phyloP scores from a whole-genome alignment of 2,888 invertebrate species.

The Germaria angustata region DNA sequence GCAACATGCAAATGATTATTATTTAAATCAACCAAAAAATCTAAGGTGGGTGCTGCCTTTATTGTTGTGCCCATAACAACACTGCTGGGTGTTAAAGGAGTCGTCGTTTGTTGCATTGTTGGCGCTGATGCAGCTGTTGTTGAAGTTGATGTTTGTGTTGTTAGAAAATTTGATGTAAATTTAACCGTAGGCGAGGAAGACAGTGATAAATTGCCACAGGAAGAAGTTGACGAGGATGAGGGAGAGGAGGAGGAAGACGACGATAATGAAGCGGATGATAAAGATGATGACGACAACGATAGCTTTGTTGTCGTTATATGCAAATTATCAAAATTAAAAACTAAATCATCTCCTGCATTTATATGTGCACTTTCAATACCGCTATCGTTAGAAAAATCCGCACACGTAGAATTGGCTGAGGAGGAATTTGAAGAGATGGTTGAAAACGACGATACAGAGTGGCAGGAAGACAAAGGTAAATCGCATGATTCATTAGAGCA shows the following conservation, averaged over 20 bases:
- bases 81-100: constrained; percentile 53
- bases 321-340: constrained; percentile 79
- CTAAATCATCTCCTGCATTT: constrained; percentile 74
- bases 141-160: constrained; percentile 41
- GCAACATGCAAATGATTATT: constrained; percentile 68
- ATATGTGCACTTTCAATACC: constrained; percentile 76
- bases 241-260: constrained; percentile 28
- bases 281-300: constrained; percentile 40
- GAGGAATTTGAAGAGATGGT: constrained; percentile 48
- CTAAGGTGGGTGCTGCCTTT: constrained; percentile 71
- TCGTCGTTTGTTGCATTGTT: constrained; percentile 19
- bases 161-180: constrained; percentile 64
- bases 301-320: constrained; percentile 70
- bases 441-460: constrained; percentile 49
- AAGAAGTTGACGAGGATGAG: constrained; percentile 38
- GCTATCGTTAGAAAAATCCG: constrained; percentile 73
- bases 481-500: constrained; percentile 73
- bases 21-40: constrained; percentile 74
- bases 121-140: constrained; percentile 36
- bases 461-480: constrained; percentile 62
- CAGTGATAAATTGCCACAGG: constrained; percentile 63
- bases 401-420: constrained; percentile 42
- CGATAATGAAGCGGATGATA: constrained; percentile 10
- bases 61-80: constrained; percentile 59
- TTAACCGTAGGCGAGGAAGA: constrained; percentile 65